These are phyloP conservation scores for Geodia barretti DNA, from an alignment of 37 sponge, comb jelly and placozoan species.

Conservation along the genomic window DNA sequence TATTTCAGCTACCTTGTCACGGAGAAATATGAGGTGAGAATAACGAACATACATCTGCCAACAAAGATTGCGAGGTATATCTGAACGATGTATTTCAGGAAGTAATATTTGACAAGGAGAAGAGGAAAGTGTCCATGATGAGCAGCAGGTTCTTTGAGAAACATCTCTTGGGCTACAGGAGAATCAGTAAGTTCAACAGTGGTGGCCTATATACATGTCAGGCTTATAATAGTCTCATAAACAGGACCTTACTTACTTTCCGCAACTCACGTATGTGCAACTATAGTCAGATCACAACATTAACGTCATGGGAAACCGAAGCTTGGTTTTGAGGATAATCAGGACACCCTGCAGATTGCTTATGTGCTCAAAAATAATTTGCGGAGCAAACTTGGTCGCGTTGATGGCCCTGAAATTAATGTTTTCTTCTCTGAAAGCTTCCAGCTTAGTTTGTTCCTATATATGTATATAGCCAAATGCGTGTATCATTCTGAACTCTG, in stretches of 20 bases:
- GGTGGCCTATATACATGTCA: too few relatives aligned
- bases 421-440: neutral
- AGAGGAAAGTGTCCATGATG: constrained; percentile 53
- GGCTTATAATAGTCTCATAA: neutral
- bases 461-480: too few relatives aligned
- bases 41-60: neutral
- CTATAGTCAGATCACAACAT: too few relatives aligned
- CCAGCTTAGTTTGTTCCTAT: too few relatives aligned
- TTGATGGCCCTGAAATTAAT: too few relatives aligned
- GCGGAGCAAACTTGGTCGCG: too few relatives aligned
- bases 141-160: constrained; percentile 55
- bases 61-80: neutral
- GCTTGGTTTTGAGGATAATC: too few relatives aligned
- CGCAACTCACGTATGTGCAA: too few relatives aligned
- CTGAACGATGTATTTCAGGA: constrained; percentile 23
- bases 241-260: neutral
- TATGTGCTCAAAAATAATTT: too few relatives aligned
- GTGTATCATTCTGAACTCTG: neutral
- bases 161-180: constrained; percentile 51
- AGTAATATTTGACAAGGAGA: constrained; percentile 58
- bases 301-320: too few relatives aligned
- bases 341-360: too few relatives aligned
- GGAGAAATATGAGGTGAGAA: constrained; percentile 71
- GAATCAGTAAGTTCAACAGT: constrained; percentile 31
- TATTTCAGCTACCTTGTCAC: constrained; percentile 65